Evolutionary conservation across 2,113 vertebrate genomes (phyloP), one percentile per base, ranked within the genome.

Genomic region (Thymallus thymallus): DNA sequence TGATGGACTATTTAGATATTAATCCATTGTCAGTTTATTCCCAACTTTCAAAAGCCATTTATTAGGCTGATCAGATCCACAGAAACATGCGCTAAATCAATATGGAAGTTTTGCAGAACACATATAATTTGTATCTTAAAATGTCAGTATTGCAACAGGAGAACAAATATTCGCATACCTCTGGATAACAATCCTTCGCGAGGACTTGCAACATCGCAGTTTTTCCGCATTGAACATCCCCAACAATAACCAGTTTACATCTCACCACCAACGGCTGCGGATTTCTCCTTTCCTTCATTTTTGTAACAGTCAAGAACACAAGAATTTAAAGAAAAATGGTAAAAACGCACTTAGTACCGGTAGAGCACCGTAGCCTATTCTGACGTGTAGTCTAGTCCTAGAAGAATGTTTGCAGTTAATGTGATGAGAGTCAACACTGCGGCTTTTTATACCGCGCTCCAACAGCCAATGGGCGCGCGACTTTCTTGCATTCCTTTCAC

Each of bases 181-280:
- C 96, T 1, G 96, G 97, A 71, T 98, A 98, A 86, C 97, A 98
- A 82, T 98, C 96, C 86, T 98, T 98, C 0, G 96, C 96, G 87
- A 98, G 85, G 84, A 98, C 96, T 89, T 98, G 96, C 89, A 98
- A 91, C 96, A 98, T 98, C 61, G 96, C 96, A 22, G 96, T 98
- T 93, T 98, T 98, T 86, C 96, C 96, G 83, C 96, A 97, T 90
- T 98, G 96, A 83, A 98, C 96, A 61, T 97, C 96, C 63, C 96
- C 96, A 55, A 98, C 96, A 75, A 98, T 91, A 20, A 98, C 96
- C 80, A 98, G 91, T 87, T 98, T 98, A 85, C 96, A 98, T n/a
- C 96, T 92, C 83, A 95, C 95, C 82, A 97, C 95, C 23, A 94
- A 89, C 6, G 96, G 94, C 88, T 96, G 92, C 0, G 90, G 92